Evolutionary conservation across 2,797 vertebrate species (phyloP).

Genomic region (Paguma larvata): DNA sequence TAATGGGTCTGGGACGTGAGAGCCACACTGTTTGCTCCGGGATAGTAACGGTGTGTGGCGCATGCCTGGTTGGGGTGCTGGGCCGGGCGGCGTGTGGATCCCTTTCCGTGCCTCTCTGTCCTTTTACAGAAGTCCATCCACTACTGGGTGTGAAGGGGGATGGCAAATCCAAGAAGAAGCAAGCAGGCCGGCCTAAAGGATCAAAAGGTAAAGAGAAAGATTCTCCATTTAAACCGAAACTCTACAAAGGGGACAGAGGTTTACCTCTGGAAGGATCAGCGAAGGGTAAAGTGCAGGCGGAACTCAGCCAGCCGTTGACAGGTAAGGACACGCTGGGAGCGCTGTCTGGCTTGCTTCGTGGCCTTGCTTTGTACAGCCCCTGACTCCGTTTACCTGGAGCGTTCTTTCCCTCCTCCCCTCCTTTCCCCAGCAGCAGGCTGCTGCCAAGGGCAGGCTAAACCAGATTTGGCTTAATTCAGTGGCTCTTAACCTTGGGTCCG

Average conservation of each 20-base stretch:
- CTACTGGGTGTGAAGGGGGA: constrained; percentile 99
- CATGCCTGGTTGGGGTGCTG: neutral
- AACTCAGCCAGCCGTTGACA: constrained; percentile 95
- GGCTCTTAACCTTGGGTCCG: constrained; percentile 17
- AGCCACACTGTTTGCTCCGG: neutral
- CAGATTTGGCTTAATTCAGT: constrained; percentile 60
- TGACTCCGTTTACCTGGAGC: constrained; percentile 75
- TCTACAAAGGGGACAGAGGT: constrained; percentile 97
- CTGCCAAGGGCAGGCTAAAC: constrained; percentile 79
- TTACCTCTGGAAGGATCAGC: constrained; percentile 95
- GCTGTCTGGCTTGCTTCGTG: constrained; percentile 87
- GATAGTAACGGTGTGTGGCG: neutral
- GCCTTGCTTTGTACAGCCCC: constrained; percentile 87
- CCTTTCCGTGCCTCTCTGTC: constrained; percentile 60
- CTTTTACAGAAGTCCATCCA: constrained; percentile 95
- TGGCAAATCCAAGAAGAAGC: constrained; percentile 99
- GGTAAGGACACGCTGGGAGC: constrained; percentile 93
- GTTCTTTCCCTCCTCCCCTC: constrained; percentile 75
- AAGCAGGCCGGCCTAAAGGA: constrained; percentile 98
- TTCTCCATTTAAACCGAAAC: constrained; percentile 98
- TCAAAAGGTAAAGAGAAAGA: constrained; percentile 99
- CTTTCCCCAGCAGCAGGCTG: constrained; percentile 79
- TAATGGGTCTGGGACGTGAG: neutral
- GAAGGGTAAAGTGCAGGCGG: constrained; percentile 96
- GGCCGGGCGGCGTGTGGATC: neutral